Base-by-base conservation (phyloP, 1,140 invertebrate genomes). In the Meloidogyne floridensis region DNA sequence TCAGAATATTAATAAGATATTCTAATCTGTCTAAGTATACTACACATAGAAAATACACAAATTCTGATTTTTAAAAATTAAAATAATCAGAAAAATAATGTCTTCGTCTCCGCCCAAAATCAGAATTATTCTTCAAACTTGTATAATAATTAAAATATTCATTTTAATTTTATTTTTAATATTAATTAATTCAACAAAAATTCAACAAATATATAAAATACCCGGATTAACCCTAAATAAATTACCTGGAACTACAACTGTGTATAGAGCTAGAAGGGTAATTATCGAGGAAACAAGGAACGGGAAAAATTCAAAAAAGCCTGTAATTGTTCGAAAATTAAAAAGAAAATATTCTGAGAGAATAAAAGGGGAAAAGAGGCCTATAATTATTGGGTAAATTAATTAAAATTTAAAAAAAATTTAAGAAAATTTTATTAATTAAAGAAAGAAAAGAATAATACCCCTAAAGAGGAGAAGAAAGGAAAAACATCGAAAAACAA, bases 161-260 rank as follows among this genome's bases (percentile, higher is more conserved):
- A n/a, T 65, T 65, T 65, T 65, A n/a, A 65, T 65, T 65, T 65
- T 65, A 65, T 65, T 65, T 65, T n/a, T 13, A 65, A 65, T 65
- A 59, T 59, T 15, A 6, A 65, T 4, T 65, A 65, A 65, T 65
- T 65, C 59, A 65, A 65, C 59, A 65, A 65, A 65, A 65, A 65
- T 65, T n/a, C 59, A 65, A 65, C 59, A 65, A 65, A 65, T 65
- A 7, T 7, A 65, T n/a, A 65, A 65, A 65, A 65, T 65, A n/a
- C 59, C 59, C 3, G n/a, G n/a, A n/a, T 65, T 65, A 65, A 65
- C 59, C n/a, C n/a, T 65, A n/a, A 65, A 65, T 65, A 11, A 65
- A 65, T 65, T 65, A 65, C 59, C 59, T 2, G 15, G 15, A 65
- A 7, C 13, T n/a, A 65, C 59, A 65, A n/a, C 6, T 6, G 59